Base-by-base conservation (phyloP, 2,888 invertebrate species). In the Bedellia somnulentella region DNA sequence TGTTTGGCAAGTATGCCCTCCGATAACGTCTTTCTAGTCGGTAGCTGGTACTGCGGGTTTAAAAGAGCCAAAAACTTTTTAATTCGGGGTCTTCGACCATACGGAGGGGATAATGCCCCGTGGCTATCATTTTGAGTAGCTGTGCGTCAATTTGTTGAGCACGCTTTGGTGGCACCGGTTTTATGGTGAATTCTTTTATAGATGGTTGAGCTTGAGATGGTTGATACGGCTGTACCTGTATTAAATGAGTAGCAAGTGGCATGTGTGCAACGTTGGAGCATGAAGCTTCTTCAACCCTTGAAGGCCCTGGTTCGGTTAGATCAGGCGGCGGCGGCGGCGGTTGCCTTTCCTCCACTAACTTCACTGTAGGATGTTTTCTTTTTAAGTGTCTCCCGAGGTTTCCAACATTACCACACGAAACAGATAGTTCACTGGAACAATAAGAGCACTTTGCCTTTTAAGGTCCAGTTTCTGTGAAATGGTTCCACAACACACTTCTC, bases 21-120 rank as follows among this genome's bases (percentile, higher is more conserved):
- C 12, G 15, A 22, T 9, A 29, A 22, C 8, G 29, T 29, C 14
- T 29, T 29, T 5, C 29, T 10, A 8, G 13, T 29, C 11, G 29
- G 22, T n/a, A n/a, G n/a, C n/a, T n/a, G n/a, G n/a, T n/a, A n/a
- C n/a, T n/a, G n/a, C n/a, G n/a, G n/a, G n/a, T n/a, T n/a, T n/a
- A n/a, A n/a, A n/a, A n/a, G n/a, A n/a, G n/a, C n/a, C n/a, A n/a
- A n/a, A n/a, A n/a, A n/a, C 5, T 22, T 9, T 17, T 28, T 14
- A 37, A 39, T 15, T 39, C 37, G 6, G 3, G 4, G 1, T 36
- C 35, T 3, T 39, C 38, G 1, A 42, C 38, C 2, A 39, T 24
- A 8, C n/a, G 10, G n/a, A 36, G 34, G 1, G 35, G 31, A 11
- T 35, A 22, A 26, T 37, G 24, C 1, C 27, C 35, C n/a, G 28